Base-by-base conservation (phyloP, 1,140 invertebrate genomes). In the Polypedilum vanderplanki region DNA sequence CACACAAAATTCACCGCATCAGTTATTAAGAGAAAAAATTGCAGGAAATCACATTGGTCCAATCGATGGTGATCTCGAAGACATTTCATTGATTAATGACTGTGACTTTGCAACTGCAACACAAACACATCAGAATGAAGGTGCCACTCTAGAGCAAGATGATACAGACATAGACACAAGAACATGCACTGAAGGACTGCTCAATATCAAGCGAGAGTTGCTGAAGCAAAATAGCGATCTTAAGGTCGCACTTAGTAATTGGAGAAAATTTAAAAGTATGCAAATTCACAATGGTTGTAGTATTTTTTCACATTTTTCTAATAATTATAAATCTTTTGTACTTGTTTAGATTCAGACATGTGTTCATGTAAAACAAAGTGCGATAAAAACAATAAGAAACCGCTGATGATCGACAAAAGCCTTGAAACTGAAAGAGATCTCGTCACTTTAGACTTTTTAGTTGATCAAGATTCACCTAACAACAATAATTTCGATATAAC, bases 31-130 rank as follows among this genome's bases (percentile, higher is more conserved):
- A 77, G 80, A 83, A 41, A 86, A 85, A 78, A 80, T 79, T 64
- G 78, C 84, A 74, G 83, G 77, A 76, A 4, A 40, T 75, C 74
- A 67, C 70, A 74, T 77, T 18, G 74, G 79, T 75, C 7, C 74
- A 84, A 80, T 76, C 76, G 76, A 78, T 7, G 84, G 81, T 76
- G 87, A 90, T 78, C 83, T 86, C 65, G 91, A 93, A 81, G 90
- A 93, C 82, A 91, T 93, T 79, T 91, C 90, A 15, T 81, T 91
- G 64, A 89, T 75, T 20, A 74, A 74, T 76, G 90, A 86, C 80
- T 87, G 90, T 78, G 85, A 87, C 79, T 84, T 88, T 79, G 88
- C 89, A 77, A 90, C 89, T 78, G 87, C 84, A 75, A 88, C 90
- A 79, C 79, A 90, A 41, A 88, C 89, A 77, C n/a, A n/a, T n/a